phyloP scores from a whole-genome alignment of 2,888 invertebrate species.

The Drosophila pegasa region DNA sequence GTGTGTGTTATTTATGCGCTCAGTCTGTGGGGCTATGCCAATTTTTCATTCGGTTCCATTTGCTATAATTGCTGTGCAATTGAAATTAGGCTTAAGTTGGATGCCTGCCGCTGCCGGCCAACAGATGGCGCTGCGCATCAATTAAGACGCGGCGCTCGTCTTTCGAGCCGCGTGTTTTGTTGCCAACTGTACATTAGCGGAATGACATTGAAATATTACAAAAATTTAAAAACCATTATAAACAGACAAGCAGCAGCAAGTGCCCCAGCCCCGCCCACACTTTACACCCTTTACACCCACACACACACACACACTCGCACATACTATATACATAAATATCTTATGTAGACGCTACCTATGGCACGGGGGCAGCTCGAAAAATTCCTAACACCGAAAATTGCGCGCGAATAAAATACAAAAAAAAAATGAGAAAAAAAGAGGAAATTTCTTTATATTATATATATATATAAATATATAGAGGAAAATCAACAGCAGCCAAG shows the following conservation, averaged over 20 bases:
- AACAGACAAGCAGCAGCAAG: constrained; percentile 57
- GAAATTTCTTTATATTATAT: constrained; percentile 32
- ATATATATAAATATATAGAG: constrained; percentile 39
- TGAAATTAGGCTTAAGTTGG: constrained; percentile 35
- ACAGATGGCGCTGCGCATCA: constrained; percentile 42
- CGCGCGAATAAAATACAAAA: constrained; percentile 63
- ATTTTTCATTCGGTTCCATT: constrained; percentile 54
- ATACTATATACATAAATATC: constrained; percentile 40
- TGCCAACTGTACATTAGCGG: constrained; percentile 69
- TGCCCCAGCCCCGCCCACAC: constrained; percentile 1
- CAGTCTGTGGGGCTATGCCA: constrained; percentile 31
- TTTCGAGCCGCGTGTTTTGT: constrained; percentile 44
- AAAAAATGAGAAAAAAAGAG: constrained; percentile 23
- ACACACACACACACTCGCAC: background rate
- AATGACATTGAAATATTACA: constrained; percentile 77
- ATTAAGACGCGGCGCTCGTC: constrained; percentile 36
- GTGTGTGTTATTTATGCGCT: constrained; percentile 36
- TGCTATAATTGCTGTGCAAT: constrained; percentile 18
- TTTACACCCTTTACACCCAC: background rate
- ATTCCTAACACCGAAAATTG: constrained; percentile 67
- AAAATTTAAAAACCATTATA: constrained; percentile 78
- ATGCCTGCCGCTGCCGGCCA: constrained; percentile 24
- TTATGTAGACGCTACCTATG: constrained; percentile 48
- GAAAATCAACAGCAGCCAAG: constrained; percentile 62
- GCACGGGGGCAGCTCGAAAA: constrained; percentile 17